A percentile compares a stretch with the other conserved stretches of the same genome.
Conservation (phyloP, 1,140 invertebrate species). For the Colletes gigas region DNA sequence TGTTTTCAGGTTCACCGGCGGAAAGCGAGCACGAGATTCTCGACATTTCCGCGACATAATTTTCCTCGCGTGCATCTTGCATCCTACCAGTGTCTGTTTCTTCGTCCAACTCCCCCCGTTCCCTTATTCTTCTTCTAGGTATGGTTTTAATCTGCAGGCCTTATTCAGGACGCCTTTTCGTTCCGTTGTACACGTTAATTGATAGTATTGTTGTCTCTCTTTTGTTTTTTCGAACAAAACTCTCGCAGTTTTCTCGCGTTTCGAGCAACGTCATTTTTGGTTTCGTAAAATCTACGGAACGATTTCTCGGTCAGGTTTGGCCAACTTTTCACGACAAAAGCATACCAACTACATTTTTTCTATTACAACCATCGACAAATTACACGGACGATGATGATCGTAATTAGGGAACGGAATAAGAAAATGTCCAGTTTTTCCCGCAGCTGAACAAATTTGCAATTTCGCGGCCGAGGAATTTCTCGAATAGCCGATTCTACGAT, state of each 20-base stretch:
- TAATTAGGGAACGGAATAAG: too few species aligned
- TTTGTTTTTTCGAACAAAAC: neutral
- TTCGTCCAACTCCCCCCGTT: neutral
- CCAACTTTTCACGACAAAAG: too few species aligned
- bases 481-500: neutral
- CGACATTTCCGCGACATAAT: conserved; percentile 46
- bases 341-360: too few species aligned
- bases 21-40: conserved; percentile 22
- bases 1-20: conserved; percentile 38
- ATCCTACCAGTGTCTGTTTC: neutral
- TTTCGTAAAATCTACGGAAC: neutral
- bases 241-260: neutral
- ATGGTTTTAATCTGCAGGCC: conserved; percentile 6
- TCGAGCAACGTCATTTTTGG: neutral
- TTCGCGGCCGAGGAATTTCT: neutral
- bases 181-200: neutral
- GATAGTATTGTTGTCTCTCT: neutral
- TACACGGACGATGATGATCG: too few species aligned
- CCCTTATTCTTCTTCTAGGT: neutral
- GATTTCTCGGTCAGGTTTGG: too few species aligned
- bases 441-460: too few species aligned
- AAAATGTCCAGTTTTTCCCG: too few species aligned
- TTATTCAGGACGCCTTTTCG: conserved; percentile 2
- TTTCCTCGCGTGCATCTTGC: conserved; percentile 15
- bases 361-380: too few species aligned